Evolutionary conservation across 2,113 vertebrate genomes (phyloP), one percentile per base, ranked within the genome.

Genomic region (Thamnaconus septentrionalis): DNA sequence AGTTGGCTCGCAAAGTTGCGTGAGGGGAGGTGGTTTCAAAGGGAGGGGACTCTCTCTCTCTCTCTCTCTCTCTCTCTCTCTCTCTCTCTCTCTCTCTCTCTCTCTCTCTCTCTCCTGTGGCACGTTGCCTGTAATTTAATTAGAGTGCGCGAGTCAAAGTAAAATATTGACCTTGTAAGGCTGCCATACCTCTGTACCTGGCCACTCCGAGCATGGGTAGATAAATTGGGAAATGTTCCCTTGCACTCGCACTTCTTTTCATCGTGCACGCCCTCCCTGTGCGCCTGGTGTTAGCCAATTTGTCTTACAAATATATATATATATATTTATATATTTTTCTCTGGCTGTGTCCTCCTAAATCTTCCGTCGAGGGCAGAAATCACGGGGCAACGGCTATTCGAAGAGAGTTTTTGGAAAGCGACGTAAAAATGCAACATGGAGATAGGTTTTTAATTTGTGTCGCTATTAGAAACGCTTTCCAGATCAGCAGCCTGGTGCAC

Each of bases 141-240:
- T 87, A 87, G 82, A 44, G 50, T 58, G 41, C 72, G 66, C 78
- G 51, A 79, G 85, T 81, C 85, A 85, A 90, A 90, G 75, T 89
- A 85, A 91, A 90, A 90, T 80, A 88, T 76, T 83, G 84, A 88
- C 84, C 84, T 85, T 88, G 86, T 79, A 81, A 66, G 69, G 67
- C 80, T 80, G 87, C 78, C 78, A 72, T 70, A 79, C 71, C 69
- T 80, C 85, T 71, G 76, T 84, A 85, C 78, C 81, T 86, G 78
- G 44, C 68, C 67, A 78, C 71, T 80, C 76, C 51, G 45, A 75
- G 69, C 18, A 12, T 4, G n/a, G 68, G 55, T 69, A 83, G 80
- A 88, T 80, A 78, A 83, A 84, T 74, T 49, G 73, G 55, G 18
- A 41, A 61, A 51, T 42, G 11, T 66, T 69, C 63, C 71, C 42